These are phyloP conservation scores for Arenaria interpres DNA, from an alignment of 2,113 vertebrate species.

Conservation along the genomic window DNA sequence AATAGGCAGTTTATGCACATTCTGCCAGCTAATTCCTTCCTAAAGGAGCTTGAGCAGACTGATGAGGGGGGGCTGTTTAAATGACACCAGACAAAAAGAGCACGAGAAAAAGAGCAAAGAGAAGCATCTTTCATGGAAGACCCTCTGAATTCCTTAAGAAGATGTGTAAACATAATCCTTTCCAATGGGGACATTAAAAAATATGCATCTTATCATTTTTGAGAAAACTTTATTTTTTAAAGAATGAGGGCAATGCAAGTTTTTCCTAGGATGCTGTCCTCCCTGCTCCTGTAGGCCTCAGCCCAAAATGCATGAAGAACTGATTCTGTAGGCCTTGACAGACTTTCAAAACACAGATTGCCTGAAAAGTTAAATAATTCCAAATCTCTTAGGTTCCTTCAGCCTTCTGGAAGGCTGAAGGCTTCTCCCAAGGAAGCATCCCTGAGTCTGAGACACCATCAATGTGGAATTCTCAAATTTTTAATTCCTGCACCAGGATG, in stretches of 20 bases:
- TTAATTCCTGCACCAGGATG: not conserved
- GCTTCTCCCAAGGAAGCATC: not conserved
- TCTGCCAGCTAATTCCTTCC: not conserved
- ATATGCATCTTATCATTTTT: not conserved
- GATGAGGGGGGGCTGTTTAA: not conserved
- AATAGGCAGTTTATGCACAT: not conserved
- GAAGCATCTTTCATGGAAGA: not conserved
- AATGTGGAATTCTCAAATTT: not conserved
- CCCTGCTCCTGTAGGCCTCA: not conserved
- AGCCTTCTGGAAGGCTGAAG: not conserved
- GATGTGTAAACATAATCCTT: not conserved
- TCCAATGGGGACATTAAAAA: not conserved
- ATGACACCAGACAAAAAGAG: not conserved
- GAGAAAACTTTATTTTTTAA: not conserved
- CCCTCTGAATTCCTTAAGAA: not conserved
- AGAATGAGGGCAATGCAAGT: not conserved
- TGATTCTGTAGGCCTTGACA: not conserved
- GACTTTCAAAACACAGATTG: not conserved
- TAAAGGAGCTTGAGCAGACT: not conserved
- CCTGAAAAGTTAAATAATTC: not conserved
- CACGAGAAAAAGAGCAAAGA: not conserved
- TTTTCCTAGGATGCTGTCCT: not conserved
- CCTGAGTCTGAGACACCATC: not conserved
- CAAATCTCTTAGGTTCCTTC: not conserved
- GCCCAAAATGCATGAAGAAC: not conserved